Evolutionary conservation across 1,140 invertebrate species (phyloP), one percentile per base, ranked within the genome.

Genomic region (Nilaparvata lugens): DNA sequence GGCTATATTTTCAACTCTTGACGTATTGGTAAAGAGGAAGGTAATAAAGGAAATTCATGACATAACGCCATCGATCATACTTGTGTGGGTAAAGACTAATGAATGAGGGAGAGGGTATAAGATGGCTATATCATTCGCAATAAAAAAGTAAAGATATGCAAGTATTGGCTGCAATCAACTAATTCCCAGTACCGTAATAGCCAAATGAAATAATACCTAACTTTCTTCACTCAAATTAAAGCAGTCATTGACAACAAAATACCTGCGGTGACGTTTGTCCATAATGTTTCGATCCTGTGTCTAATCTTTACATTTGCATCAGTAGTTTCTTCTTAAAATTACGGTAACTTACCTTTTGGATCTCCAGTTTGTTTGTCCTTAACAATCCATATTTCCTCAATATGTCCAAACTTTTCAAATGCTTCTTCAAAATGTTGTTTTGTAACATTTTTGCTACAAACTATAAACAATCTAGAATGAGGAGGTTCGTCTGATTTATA

Each of bases 341-440:
- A n/a, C n/a, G n/a, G n/a, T n/a, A n/a, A 18, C 52, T 70, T 76
- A 84, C 93, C 93, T 84, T 94, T 95, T 66, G 87, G 85, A 70
- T 93, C 89, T 48, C 90, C 89, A 35, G 89, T 87, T 48, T 76
- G 80, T 38, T 88, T 85, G 70, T 95, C 89, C 76, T 87, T 91
- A 6, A 95, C 88, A 65, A 94, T 84, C 83, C 88, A 90, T 28
- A 95, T 81, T 74, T 95, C 89, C 74, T 94, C 88, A 53, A 96
- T 88, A 28, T 79, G 81, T 14, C 93, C 93, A 75, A 84, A 94
- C 62, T 84, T 83, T 42, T 84, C 81, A 72, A 96, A 96, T 5
- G 81, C 79, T 52, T 85, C 81, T 61, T 84, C 77, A 58, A 94
- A 84, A 66, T 92, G 87, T 58, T 90, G 84, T 72, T 93, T 90